Conservation (phyloP, 1,140 invertebrate genomes). For the Whitmania pigra region DNA sequence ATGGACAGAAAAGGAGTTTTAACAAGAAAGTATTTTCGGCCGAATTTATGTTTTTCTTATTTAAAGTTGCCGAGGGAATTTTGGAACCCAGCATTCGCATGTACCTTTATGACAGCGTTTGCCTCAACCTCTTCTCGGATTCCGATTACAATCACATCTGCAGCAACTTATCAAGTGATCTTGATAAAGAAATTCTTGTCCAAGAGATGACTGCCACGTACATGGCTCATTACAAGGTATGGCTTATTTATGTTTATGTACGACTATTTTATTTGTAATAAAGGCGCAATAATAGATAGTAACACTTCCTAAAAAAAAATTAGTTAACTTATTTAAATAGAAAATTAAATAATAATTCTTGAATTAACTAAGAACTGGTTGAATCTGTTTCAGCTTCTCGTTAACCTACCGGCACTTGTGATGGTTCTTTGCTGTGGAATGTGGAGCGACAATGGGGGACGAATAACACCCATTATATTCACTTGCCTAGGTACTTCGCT, state of each 20-base stretch:
- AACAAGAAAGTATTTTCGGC: slow-evolving; percentile 20
- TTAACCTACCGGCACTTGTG: slow-evolving; percentile 37
- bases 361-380: too few relatives aligned
- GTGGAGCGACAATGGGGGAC: slow-evolving; percentile 38
- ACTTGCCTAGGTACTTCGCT: slow-evolving; percentile 36
- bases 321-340: background rate
- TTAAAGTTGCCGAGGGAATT: slow-evolving; percentile 38
- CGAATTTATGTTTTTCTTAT: slow-evolving; percentile 37
- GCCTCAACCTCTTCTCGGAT: slow-evolving; percentile 29
- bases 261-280: too few relatives aligned
- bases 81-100: slow-evolving; percentile 36
- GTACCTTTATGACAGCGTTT: slow-evolving; percentile 35
- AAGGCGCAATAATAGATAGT: background rate
- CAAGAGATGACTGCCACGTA: slow-evolving; percentile 32
- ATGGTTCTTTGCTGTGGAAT: slow-evolving; percentile 39
- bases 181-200: slow-evolving; percentile 25
- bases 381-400: slow-evolving; percentile 27
- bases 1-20: background rate
- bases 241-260: background rate
- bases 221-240: slow-evolving; percentile 33
- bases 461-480: slow-evolving; percentile 40
- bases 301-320: background rate
- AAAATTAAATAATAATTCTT: background rate
- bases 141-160: slow-evolving; percentile 26
- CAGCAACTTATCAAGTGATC: background rate